These are phyloP conservation scores for Nebria brevicollis DNA, from an alignment of 2,888 invertebrate genomes.

Conservation along the genomic window DNA sequence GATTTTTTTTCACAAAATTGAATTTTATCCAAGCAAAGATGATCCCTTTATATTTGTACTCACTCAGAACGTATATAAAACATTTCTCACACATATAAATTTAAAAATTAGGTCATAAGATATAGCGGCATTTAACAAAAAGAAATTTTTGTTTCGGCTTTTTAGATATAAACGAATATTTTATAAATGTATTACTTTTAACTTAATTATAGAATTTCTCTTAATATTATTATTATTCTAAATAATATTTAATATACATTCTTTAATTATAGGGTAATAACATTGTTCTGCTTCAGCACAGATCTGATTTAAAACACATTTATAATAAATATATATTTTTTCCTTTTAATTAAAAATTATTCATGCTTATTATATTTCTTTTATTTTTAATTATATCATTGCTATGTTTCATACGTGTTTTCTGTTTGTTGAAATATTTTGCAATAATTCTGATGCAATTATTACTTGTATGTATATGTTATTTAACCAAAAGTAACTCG, in stretches of 20 bases:
- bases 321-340: slow-evolving; percentile 37
- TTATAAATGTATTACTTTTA: slow-evolving; percentile 6
- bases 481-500: too few relatives aligned
- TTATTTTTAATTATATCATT: slow-evolving; percentile 31
- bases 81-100: slow-evolving; percentile 47
- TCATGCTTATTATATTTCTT: slow-evolving; percentile 24
- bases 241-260: background rate
- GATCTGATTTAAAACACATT: slow-evolving; percentile 30
- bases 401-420: slow-evolving; percentile 19
- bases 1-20: slow-evolving; percentile 54
- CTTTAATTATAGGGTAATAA: slow-evolving; percentile 43
- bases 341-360: slow-evolving; percentile 38
- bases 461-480: background rate
- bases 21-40: slow-evolving; percentile 51
- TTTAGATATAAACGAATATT: slow-evolving; percentile 22
- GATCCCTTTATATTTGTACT: slow-evolving; percentile 50
- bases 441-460: slow-evolving; percentile 22
- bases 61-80: slow-evolving; percentile 29
- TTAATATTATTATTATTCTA: slow-evolving; percentile 2
- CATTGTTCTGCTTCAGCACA: slow-evolving; percentile 34
- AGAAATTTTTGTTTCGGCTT: slow-evolving; percentile 13
- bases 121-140: slow-evolving; percentile 3
- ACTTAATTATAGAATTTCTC: slow-evolving; percentile 6
- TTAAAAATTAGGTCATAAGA: slow-evolving; percentile 47
- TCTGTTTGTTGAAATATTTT: slow-evolving; percentile 7